Evolutionary conservation across 2,888 invertebrate genomes (phyloP).

Genomic region (Smittia sp.): DNA sequence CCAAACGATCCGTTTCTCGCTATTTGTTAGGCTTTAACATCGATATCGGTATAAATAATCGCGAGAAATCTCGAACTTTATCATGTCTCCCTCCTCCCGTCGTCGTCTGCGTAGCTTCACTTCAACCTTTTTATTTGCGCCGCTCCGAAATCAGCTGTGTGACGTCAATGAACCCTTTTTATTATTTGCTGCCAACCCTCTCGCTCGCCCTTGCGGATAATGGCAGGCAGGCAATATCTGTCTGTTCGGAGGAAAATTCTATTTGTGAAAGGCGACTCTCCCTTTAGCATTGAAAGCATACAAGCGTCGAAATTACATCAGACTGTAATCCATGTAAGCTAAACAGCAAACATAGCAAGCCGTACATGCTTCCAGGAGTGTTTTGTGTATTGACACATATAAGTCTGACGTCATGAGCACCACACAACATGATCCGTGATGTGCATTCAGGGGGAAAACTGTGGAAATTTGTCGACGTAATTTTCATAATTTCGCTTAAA

Average conservation of each 20-base stretch:
- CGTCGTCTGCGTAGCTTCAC: no score
- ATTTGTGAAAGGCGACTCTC: background rate
- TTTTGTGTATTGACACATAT: background rate
- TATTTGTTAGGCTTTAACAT: no score
- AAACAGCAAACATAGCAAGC: background rate
- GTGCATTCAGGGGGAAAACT: background rate
- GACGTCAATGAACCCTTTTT: slow-evolving; percentile 36
- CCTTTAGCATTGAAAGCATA: background rate
- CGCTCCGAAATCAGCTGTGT: slow-evolving; percentile 11
- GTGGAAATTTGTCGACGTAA: background rate
- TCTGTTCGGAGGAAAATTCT: background rate
- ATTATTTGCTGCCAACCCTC: background rate
- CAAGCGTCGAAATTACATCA: background rate
- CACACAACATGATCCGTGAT: no score
- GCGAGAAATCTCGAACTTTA: no score
- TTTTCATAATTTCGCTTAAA: background rate
- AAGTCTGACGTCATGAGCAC: no score
- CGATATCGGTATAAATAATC: no score
- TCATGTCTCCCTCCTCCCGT: no score
- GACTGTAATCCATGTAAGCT: background rate
- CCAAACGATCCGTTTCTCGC: no score
- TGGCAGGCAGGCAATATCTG: background rate
- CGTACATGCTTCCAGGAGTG: background rate
- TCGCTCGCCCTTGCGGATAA: background rate
- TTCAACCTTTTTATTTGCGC: no score